phyloP scores from a whole-genome alignment of 1,140 invertebrate genomes.

The Trichonephila clavata region DNA sequence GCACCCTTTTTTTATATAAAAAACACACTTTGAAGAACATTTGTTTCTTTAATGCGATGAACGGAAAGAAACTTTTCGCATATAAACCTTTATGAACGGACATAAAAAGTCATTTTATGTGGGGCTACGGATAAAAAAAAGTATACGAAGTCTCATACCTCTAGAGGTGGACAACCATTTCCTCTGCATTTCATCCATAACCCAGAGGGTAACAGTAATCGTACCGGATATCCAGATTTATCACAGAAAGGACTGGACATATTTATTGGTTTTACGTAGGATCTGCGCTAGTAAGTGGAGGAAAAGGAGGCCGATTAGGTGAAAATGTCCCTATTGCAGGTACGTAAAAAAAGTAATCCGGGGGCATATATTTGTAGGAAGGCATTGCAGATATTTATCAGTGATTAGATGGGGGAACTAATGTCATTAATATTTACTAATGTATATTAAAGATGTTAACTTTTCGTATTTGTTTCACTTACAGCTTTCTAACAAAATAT shows the following conservation, averaged over 20 bases:
- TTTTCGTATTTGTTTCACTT: neutral
- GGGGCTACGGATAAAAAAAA: neutral
- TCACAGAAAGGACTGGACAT: neutral
- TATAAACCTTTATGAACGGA: neutral
- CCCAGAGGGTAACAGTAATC: slow-evolving; percentile 5
- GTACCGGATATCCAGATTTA: slow-evolving; percentile 39
- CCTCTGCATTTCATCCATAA: slow-evolving; percentile 15
- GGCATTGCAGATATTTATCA: too few species aligned
- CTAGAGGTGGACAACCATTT: neutral
- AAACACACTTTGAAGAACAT: too few species aligned
- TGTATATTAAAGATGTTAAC: neutral
- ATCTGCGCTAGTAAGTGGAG: neutral
- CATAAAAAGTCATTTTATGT: slow-evolving; percentile 19
- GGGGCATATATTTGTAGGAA: too few species aligned
- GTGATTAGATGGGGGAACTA: too few species aligned
- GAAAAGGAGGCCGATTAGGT: neutral
- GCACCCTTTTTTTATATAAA: too few species aligned
- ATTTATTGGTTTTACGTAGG: neutral
- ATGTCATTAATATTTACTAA: neutral
- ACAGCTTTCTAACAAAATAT: too few species aligned
- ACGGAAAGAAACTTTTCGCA: neutral
- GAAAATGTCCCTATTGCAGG: neutral
- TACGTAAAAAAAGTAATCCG: neutral
- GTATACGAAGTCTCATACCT: neutral
- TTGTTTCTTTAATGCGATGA: neutral